phyloP scores from a whole-genome alignment of 2,113 vertebrate genomes.

The Podilymbus podiceps region DNA sequence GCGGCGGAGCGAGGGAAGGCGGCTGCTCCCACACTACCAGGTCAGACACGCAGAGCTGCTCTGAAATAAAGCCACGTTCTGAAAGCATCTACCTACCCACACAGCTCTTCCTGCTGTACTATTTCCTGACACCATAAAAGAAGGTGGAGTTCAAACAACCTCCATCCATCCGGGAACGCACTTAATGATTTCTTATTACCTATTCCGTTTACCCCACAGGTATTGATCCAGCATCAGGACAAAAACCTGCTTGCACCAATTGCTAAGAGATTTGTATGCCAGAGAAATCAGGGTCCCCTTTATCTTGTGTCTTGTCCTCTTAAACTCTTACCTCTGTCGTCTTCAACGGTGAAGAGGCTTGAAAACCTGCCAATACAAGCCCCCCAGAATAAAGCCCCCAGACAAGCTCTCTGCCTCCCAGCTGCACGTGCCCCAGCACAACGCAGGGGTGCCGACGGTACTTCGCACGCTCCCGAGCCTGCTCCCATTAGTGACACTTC shows the following conservation, averaged over 20 bases:
- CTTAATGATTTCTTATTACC: constrained; percentile 4
- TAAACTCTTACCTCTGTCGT: background rate
- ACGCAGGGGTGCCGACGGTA: background rate
- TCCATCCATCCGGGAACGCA: background rate
- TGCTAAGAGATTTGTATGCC: background rate
- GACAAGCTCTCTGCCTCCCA: background rate
- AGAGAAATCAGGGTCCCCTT: background rate
- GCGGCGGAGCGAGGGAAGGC: background rate
- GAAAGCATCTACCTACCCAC: background rate
- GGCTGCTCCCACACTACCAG: background rate
- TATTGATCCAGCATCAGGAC: constrained; percentile 35
- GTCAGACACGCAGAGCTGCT: background rate
- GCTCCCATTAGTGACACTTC: background rate
- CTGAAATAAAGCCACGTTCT: background rate
- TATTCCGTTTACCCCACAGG: constrained; percentile 35
- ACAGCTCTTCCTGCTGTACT: background rate
- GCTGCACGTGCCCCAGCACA: background rate
- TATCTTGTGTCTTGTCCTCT: background rate
- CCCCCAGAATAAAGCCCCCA: background rate
- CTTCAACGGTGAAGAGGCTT: background rate
- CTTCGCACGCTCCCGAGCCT: background rate
- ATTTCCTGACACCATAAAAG: background rate
- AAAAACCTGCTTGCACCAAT: constrained; percentile 8
- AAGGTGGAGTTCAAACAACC: background rate
- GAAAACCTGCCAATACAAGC: background rate